phyloP scores from a whole-genome alignment of 2,113 vertebrate species.

The Oncorhynchus nerka region DNA sequence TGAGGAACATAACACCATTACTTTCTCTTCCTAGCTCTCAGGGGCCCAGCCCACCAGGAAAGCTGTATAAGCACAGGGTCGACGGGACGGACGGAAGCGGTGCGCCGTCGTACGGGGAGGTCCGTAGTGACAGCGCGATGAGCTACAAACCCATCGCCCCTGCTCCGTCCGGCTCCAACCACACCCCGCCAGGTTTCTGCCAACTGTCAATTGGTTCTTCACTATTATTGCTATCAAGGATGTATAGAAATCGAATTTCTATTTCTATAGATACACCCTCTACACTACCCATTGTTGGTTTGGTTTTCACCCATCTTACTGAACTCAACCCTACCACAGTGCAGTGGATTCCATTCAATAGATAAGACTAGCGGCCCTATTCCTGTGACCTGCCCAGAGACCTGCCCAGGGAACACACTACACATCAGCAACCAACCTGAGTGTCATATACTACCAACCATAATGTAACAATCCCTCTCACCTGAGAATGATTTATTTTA shows the following conservation, averaged over 20 bases:
- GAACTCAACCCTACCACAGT: too few species aligned
- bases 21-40: slow-evolving; percentile 50
- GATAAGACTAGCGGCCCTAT: too few species aligned
- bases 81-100: slow-evolving; percentile 67
- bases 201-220: background rate
- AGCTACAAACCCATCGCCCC: slow-evolving; percentile 88
- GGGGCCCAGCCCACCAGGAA: slow-evolving; percentile 69
- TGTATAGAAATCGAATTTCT: background rate
- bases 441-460: too few species aligned
- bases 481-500: background rate
- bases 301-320: too few species aligned
- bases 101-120: slow-evolving; percentile 76
- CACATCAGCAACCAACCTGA: too few species aligned
- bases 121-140: slow-evolving; percentile 73
- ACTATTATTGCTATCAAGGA: too few species aligned
- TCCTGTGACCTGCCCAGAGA: too few species aligned
- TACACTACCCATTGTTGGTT: too few species aligned
- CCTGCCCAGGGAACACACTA: too few species aligned
- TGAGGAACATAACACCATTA: too few species aligned
- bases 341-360: too few species aligned
- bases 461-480: background rate
- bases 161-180: slow-evolving; percentile 84
- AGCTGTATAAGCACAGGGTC: slow-evolving; percentile 72
- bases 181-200: slow-evolving; percentile 74
- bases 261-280: background rate